Percentiles rank a stretch among this genome's conserved stretches.
Evolutionary conservation across 1,140 invertebrate species (phyloP).

Genomic region (Lepidotrigona ventralis): DNA sequence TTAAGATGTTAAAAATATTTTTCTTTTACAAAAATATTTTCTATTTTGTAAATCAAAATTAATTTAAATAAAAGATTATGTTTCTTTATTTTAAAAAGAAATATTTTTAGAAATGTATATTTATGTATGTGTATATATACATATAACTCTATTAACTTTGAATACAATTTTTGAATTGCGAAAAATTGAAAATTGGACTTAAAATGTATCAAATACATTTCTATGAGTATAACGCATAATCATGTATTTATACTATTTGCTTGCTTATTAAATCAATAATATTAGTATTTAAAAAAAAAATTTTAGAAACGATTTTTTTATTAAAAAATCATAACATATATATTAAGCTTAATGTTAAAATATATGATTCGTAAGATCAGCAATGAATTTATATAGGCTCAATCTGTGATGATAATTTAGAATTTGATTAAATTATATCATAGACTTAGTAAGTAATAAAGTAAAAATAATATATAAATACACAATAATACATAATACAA

Average conservation of each 20-base stretch:
- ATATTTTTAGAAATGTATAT: neutral
- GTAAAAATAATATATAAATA: conserved; percentile 28
- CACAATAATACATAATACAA: conserved; percentile 37
- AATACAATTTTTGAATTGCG: neutral
- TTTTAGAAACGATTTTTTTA: neutral
- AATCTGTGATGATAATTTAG: neutral
- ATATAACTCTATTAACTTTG: neutral
- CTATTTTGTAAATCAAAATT: neutral
- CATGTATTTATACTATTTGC: neutral
- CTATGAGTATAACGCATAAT: neutral
- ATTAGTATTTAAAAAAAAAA: neutral
- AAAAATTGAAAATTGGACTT: neutral
- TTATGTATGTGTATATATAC: neutral
- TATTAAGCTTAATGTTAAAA: neutral
- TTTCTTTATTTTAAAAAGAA: neutral
- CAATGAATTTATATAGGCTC: neutral
- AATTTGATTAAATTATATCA: neutral
- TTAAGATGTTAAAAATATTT: neutral
- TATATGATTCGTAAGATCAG: neutral
- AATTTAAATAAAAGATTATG: too few relatives aligned
- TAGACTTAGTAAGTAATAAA: neutral
- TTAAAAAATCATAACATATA: neutral
- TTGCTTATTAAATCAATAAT: neutral
- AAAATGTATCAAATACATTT: neutral
- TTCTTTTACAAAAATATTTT: neutral